These are phyloP conservation scores for Microplitis demolitor DNA, from an alignment of 1,140 invertebrate genomes.

Conservation along the genomic window DNA sequence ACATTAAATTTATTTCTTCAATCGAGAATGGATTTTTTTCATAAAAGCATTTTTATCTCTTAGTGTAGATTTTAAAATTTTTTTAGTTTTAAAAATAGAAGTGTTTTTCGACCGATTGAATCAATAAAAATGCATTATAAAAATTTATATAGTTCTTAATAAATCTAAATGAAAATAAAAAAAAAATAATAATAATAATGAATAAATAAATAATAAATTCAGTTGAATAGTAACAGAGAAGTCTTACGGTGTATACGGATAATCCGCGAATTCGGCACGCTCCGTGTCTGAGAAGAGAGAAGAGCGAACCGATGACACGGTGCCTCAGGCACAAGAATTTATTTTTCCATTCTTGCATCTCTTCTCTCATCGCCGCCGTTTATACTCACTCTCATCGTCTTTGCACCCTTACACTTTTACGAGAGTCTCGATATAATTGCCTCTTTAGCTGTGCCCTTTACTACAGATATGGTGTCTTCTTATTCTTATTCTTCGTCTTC, in stretches of 20 bases:
- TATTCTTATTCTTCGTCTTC: background rate
- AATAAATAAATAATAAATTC: background rate
- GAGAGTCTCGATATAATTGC: conserved; percentile 48
- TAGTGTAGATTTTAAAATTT: too few relatives aligned
- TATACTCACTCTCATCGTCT: conserved; percentile 36
- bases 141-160: too few relatives aligned
- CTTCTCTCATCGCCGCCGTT: conserved; percentile 7
- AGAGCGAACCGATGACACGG: conserved; percentile 42
- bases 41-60: too few relatives aligned
- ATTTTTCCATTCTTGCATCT: background rate
- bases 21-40: too few relatives aligned
- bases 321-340: conserved; percentile 30
- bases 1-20: too few relatives aligned
- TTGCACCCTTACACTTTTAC: conserved; percentile 44
- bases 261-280: conserved; percentile 46
- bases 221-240: background rate
- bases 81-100: too few relatives aligned
- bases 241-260: background rate
- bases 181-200: too few relatives aligned
- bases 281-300: conserved; percentile 30
- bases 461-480: background rate
- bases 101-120: too few relatives aligned
- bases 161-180: too few relatives aligned
- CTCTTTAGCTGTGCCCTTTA: conserved; percentile 42
- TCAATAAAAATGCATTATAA: too few relatives aligned